A percentile compares a stretch with the other conserved stretches of the same genome.
phyloP scores from a whole-genome alignment of 2,113 vertebrate genomes.

The Turdus rufiventris region DNA sequence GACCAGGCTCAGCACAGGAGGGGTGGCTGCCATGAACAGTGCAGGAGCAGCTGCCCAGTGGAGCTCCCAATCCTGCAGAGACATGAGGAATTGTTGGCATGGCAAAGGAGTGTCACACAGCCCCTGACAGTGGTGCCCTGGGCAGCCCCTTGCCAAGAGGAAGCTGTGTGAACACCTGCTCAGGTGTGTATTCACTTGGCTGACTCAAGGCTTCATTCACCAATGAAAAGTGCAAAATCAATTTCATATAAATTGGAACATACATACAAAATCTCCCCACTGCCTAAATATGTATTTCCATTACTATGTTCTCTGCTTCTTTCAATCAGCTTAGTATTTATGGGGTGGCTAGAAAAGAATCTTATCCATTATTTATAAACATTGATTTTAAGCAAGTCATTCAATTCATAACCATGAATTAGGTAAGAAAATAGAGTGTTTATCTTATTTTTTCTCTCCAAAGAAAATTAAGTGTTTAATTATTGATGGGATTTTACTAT shows the following conservation, averaged over 20 bases:
- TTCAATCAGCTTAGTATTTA: slow-evolving; percentile 19
- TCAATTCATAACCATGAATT: slow-evolving; percentile 30
- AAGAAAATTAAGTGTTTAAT: slow-evolving; percentile 27
- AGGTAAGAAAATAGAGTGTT: slow-evolving; percentile 8
- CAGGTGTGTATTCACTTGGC: background rate
- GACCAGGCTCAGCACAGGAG: background rate
- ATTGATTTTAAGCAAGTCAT: slow-evolving; percentile 32
- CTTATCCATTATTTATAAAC: slow-evolving; percentile 14
- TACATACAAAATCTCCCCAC: background rate
- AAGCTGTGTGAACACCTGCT: background rate
- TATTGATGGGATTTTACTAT: background rate
- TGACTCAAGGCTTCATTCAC: background rate
- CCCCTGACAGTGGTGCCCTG: background rate
- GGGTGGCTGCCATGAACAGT: fast-evolving
- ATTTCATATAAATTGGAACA: background rate
- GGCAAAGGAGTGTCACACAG: background rate
- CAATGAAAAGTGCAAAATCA: background rate
- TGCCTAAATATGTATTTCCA: background rate
- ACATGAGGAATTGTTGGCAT: fast-evolving
- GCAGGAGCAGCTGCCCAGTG: background rate
- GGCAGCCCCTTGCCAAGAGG: background rate
- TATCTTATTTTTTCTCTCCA: background rate
- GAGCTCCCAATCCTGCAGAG: background rate
- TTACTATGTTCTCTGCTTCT: background rate
- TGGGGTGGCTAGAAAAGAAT: background rate